Conservation (phyloP, 2,113 vertebrate species). For the Oreotrochilus melanogaster region DNA sequence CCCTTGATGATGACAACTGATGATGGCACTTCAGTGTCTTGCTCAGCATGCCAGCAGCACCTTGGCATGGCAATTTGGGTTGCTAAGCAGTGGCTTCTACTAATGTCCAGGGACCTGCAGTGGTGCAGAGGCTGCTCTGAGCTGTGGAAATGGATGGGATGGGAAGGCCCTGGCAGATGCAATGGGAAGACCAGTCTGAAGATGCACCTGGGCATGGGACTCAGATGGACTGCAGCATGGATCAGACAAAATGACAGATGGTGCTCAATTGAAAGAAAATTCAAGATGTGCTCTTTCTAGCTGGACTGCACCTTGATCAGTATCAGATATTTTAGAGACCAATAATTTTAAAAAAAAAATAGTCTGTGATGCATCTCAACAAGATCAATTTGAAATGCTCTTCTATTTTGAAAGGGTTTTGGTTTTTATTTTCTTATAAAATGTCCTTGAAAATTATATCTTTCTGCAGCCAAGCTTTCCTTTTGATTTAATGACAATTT, state of each 20-base stretch:
- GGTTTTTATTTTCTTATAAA: background rate
- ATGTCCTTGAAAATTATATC: background rate
- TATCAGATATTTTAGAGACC: background rate
- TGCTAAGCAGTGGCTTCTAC: background rate
- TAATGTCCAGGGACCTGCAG: background rate
- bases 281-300: background rate
- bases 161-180: no score
- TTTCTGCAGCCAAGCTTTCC: background rate
- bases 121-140: background rate
- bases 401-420: background rate
- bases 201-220: no score
- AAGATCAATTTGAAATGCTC: background rate
- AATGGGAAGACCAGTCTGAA: no score
- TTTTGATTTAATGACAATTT: conserved; percentile 20
- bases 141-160: no score
- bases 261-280: background rate
- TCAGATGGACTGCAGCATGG: no score
- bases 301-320: background rate
- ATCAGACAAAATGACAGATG: no score
- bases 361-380: background rate
- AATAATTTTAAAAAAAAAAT: background rate
- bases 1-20: background rate
- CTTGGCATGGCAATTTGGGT: background rate
- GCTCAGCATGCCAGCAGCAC: background rate
- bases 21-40: background rate